These are phyloP conservation scores for Chlamydotis undulata DNA, from an alignment of 2,113 vertebrate genomes.

Conservation along the genomic window DNA sequence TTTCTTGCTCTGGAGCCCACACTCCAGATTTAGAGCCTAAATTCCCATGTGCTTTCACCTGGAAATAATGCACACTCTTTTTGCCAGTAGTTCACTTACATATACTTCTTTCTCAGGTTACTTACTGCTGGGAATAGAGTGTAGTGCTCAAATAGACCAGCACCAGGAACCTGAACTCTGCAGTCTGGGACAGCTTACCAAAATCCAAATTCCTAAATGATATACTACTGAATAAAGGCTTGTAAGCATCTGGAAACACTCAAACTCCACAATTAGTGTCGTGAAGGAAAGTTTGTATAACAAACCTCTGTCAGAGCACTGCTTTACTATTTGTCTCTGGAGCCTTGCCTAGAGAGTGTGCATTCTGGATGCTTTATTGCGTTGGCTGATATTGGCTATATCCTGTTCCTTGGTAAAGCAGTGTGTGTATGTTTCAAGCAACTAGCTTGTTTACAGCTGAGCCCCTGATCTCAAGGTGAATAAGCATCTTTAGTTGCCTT, in stretches of 20 bases:
- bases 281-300: background rate
- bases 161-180: background rate
- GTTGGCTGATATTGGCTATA: background rate
- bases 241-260: constrained; percentile 54
- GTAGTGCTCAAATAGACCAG: background rate
- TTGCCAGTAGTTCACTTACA: background rate
- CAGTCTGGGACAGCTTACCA: background rate
- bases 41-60: background rate
- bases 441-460: background rate
- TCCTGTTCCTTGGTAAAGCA: background rate
- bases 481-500: background rate
- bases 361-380: background rate
- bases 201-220: background rate
- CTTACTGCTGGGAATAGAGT: background rate
- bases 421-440: background rate
- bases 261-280: background rate
- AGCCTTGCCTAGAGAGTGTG: background rate
- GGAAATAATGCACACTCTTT: background rate
- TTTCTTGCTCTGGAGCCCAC: background rate
- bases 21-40: background rate
- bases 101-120: background rate
- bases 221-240: background rate
- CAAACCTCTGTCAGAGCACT: background rate
- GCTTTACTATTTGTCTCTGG: background rate
- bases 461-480: background rate